Evolutionary conservation across 2,888 invertebrate genomes (phyloP).

Genomic region (Molorchus minor): DNA sequence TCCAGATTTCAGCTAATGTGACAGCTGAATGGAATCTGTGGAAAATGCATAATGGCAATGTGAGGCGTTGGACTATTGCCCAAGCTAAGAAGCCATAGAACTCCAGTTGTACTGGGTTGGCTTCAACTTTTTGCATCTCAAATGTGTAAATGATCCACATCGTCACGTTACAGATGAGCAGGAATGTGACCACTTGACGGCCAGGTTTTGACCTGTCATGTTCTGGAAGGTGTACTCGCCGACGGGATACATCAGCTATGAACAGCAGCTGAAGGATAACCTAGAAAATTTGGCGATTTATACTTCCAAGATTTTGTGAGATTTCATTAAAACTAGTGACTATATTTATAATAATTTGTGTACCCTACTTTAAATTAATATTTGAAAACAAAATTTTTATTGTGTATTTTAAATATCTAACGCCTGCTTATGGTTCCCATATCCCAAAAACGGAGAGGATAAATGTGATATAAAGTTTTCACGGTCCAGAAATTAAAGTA

Average conservation of each 20-base stretch:
- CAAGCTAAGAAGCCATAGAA: constrained; percentile 94
- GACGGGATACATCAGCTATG: constrained; percentile 91
- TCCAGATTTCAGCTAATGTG: constrained; percentile 95
- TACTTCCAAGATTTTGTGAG: not conserved
- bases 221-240: constrained; percentile 89
- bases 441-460: no score
- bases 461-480: no score
- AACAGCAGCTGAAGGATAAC: constrained; percentile 93
- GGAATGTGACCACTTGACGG: constrained; percentile 93
- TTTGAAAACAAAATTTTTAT: no score
- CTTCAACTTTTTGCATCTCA: constrained; percentile 92
- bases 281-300: constrained; percentile 58
- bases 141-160: constrained; percentile 97
- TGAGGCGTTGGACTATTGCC: constrained; percentile 92
- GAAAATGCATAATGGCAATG: constrained; percentile 94
- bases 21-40: constrained; percentile 95
- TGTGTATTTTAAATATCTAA: no score
- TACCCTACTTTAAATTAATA: no score
- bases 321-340: not conserved
- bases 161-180: constrained; percentile 94
- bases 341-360: no score
- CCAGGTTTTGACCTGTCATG: constrained; percentile 95
- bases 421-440: no score
- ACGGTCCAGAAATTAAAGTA: no score
- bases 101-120: constrained; percentile 90